These are phyloP conservation scores for Myotis pilosus DNA, from an alignment of 2,797 vertebrate species.

Conservation along the genomic window DNA sequence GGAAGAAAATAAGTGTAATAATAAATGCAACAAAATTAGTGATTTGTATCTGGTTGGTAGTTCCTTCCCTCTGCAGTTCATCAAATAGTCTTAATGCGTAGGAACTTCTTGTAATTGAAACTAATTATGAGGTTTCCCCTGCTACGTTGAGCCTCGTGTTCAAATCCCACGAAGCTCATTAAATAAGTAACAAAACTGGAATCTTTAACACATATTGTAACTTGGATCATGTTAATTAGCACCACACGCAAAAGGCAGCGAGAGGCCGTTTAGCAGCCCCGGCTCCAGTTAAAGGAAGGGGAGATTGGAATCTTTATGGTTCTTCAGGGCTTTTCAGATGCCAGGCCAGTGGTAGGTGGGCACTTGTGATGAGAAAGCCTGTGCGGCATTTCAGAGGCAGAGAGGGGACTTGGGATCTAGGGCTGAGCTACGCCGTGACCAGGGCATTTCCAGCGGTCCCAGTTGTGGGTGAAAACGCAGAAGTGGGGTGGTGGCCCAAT, in stretches of 20 bases:
- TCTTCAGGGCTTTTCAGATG: conserved; percentile 35
- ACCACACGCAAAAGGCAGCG: conserved; percentile 77
- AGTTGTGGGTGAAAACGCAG: not conserved
- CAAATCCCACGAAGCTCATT: conserved; percentile 88
- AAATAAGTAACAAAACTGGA: conserved; percentile 86
- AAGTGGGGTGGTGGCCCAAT: not conserved
- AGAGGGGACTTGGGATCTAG: not conserved
- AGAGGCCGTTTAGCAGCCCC: conserved; percentile 75
- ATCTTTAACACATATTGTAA: conserved; percentile 85
- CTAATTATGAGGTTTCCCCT: conserved; percentile 88
- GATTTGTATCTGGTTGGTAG: conserved; percentile 86
- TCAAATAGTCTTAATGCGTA: conserved; percentile 83
- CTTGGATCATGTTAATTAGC: conserved; percentile 85
- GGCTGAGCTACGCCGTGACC: not conserved
- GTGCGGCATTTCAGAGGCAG: not conserved
- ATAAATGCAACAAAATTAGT: conserved; percentile 85
- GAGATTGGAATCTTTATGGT: conserved; percentile 56
- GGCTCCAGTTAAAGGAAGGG: conserved; percentile 70
- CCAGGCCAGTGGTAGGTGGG: not conserved
- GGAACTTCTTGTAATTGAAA: conserved; percentile 87
- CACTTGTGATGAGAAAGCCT: not conserved
- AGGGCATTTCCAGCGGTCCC: not conserved
- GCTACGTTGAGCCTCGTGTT: conserved; percentile 85
- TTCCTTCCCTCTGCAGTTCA: conserved; percentile 82
- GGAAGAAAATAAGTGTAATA: conserved; percentile 87